Base-by-base conservation (phyloP, 1,140 invertebrate genomes). In the Harlomillsia oculata region DNA sequence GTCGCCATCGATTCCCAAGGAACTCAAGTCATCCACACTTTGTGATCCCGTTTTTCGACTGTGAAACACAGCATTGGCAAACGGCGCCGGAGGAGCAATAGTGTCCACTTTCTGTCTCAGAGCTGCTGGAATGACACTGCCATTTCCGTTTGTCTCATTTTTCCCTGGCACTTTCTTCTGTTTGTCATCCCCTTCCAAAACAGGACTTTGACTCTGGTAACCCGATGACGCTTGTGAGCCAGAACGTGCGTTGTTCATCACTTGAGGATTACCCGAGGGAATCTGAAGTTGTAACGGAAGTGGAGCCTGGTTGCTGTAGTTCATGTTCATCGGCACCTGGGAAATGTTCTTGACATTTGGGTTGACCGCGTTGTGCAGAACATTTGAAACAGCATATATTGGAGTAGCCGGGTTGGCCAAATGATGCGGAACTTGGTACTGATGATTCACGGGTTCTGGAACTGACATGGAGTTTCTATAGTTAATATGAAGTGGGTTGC, bases 191-290 rank as follows among this genome's bases (percentile, higher is more conserved):
- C 59, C 56, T 40, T 67, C 65, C 25, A 60, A 37, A 16, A 65
- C 66, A 49, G 61, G 53, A 58, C 58, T 56, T 32, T 66, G 55
- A 56, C 65, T 58, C 34, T 63, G 58, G 28, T 63, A 65, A 23
- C 61, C 64, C 16, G 58, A 56, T 2, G 63, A 61, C 1, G 64
- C 59, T 39, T 65, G 61, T 6, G 59, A 59, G 3, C 61, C 63
- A 5, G 60, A 51, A 18, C 58, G 34, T 21, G 49, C 37, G 39
- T 60, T 65, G 40, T 58, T 59, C 6, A 54, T 53, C 14, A 63
- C 58, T 45, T 70, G 64, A 46, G 72, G 68, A 69, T 91, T 40
- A 85, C 16, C 65, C 55, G 9, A 71, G 11, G 62, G 61, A 49
- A 63, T 66, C 21, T 64, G 62, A n/a, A 66, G 56, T 5, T 54